These are phyloP conservation scores for Alectura lathami DNA, from an alignment of 2,113 vertebrate species.

Conservation along the genomic window DNA sequence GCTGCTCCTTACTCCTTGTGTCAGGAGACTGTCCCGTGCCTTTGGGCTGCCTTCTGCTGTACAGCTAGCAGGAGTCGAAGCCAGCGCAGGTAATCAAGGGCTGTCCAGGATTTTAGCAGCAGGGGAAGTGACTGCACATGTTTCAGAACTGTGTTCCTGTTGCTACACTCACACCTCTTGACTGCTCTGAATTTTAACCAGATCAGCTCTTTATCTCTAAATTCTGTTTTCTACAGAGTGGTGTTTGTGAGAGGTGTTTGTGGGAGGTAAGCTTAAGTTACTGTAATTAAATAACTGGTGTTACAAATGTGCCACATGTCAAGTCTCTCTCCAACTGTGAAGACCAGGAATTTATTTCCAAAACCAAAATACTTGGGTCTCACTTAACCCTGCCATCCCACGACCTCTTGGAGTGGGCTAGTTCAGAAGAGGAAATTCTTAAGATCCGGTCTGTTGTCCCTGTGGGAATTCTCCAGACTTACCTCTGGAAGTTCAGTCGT, in stretches of 20 bases:
- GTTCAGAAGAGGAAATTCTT: not conserved
- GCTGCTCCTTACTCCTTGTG: not conserved
- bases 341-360: not conserved
- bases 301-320: not conserved
- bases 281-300: not conserved
- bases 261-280: not conserved
- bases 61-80: not conserved
- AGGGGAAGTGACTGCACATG: not conserved
- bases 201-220: not conserved
- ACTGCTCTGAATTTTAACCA: not conserved
- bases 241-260: not conserved
- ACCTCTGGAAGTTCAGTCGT: not conserved
- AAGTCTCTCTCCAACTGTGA: not conserved
- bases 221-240: not conserved
- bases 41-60: rapidly evolving
- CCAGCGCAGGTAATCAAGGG: not conserved
- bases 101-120: not conserved
- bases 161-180: not conserved
- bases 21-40: not conserved
- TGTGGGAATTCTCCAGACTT: not conserved
- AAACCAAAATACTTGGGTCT: not conserved
- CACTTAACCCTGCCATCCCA: not conserved
- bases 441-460: not conserved
- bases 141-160: not conserved
- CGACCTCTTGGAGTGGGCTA: not conserved